phyloP scores from a whole-genome alignment of 2,797 vertebrate species.

The Myotis vivesi region DNA sequence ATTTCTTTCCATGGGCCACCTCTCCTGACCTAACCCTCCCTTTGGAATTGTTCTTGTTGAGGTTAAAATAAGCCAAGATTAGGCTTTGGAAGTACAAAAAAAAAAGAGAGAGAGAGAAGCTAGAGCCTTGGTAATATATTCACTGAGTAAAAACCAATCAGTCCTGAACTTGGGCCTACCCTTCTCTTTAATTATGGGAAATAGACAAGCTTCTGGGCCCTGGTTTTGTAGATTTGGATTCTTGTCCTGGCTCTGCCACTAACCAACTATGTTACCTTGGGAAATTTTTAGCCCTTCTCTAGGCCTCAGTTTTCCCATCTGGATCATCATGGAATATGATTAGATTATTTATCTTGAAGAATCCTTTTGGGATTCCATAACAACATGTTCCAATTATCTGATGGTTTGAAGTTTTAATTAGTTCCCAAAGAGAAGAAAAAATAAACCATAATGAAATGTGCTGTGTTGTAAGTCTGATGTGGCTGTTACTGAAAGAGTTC shows the following conservation, averaged over 20 bases:
- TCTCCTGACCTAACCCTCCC: neutral
- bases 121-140: neutral
- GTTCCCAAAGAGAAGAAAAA: slow-evolving; percentile 10
- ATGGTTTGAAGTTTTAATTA: slow-evolving; percentile 26
- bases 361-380: slow-evolving; percentile 7
- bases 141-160: neutral
- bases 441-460: neutral
- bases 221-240: slow-evolving; percentile 24
- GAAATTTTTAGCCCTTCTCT: neutral
- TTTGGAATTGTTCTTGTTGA: slow-evolving; percentile 20
- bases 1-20: slow-evolving; percentile 18
- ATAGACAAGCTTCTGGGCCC: neutral
- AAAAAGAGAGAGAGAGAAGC: neutral
- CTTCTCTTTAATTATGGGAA: neutral
- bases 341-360: slow-evolving; percentile 14
- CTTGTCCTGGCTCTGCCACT: neutral
- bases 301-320: neutral
- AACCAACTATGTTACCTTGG: neutral
- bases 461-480: neutral
- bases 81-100: neutral
- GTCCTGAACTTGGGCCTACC: neutral
- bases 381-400: neutral
- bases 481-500: neutral
- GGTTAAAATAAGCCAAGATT: slow-evolving; percentile 15
- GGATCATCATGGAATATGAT: neutral